Evolutionary conservation across 2,888 invertebrate genomes (phyloP).

Genomic region (Abrostola tripartita): DNA sequence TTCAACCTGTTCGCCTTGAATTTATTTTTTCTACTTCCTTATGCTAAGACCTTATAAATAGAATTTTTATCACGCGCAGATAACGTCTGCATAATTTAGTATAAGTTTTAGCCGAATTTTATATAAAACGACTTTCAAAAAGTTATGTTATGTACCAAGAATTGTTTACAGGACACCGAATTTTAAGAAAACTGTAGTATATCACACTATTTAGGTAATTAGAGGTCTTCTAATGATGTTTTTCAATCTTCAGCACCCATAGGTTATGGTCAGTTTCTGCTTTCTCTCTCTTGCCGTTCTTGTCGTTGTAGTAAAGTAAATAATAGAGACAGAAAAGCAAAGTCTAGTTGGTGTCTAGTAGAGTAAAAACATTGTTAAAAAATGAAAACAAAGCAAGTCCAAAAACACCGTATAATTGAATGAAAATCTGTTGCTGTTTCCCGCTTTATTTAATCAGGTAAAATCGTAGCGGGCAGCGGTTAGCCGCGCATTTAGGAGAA

Average conservation of each 20-base stretch:
- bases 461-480: conserved; percentile 23
- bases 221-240: too few species aligned
- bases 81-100: conserved; percentile 8
- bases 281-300: too few species aligned
- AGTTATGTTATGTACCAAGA: neutral
- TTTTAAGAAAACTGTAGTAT: too few species aligned
- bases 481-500: conserved; percentile 35
- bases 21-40: conserved; percentile 35
- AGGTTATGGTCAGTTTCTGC: too few species aligned
- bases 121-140: neutral
- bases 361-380: too few species aligned
- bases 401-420: neutral
- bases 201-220: too few species aligned
- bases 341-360: too few species aligned
- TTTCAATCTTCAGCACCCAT: too few species aligned
- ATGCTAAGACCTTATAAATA: conserved; percentile 26
- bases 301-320: too few species aligned
- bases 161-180: neutral
- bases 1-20: conserved; percentile 51
- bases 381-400: neutral
- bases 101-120: conserved; percentile 14
- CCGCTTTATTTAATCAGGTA: conserved; percentile 19
- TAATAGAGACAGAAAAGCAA: too few species aligned
- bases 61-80: conserved; percentile 3
- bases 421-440: conserved; percentile 8